Conservation (phyloP, 2,797 vertebrate species). For the Poeciliopsis presidionis region DNA sequence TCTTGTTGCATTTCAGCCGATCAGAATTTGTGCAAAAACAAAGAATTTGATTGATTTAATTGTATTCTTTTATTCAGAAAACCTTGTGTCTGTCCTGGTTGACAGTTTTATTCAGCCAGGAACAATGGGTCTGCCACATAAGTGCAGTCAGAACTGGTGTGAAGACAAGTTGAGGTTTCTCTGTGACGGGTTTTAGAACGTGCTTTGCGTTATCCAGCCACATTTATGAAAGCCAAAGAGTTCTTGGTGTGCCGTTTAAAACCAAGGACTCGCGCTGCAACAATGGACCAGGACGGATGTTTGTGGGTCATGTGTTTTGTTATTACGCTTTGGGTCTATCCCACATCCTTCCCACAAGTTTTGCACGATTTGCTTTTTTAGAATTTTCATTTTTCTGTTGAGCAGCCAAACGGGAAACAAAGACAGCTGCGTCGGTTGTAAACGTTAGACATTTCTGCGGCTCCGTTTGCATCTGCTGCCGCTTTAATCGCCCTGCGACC, state of each 20-base stretch:
- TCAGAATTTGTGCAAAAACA: not conserved
- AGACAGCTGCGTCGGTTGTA: not conserved
- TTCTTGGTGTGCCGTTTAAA: not conserved
- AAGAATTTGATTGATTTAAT: not conserved
- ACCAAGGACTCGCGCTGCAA: not conserved
- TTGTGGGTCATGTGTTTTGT: not conserved
- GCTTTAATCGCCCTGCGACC: not conserved
- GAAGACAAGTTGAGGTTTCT: not conserved
- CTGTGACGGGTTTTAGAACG: not conserved
- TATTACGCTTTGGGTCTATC: not conserved
- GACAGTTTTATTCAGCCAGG: not conserved
- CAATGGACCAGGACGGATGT: not conserved
- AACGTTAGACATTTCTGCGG: not conserved
- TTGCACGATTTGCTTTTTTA: not conserved
- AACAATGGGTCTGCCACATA: not conserved
- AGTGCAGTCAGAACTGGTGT: not conserved
- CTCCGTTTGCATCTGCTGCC: not conserved
- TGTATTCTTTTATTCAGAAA: not conserved
- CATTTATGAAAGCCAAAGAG: not conserved
- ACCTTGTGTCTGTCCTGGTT: not conserved
- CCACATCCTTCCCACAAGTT: not conserved
- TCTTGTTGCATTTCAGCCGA: not conserved
- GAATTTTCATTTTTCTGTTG: not conserved
- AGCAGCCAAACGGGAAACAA: not conserved
- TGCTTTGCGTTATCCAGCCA: not conserved